A percentile compares a stretch with the other conserved stretches of the same genome.
These are phyloP conservation scores for Lacerta viridis DNA, from an alignment of 2,797 vertebrate genomes.

Conservation along the genomic window DNA sequence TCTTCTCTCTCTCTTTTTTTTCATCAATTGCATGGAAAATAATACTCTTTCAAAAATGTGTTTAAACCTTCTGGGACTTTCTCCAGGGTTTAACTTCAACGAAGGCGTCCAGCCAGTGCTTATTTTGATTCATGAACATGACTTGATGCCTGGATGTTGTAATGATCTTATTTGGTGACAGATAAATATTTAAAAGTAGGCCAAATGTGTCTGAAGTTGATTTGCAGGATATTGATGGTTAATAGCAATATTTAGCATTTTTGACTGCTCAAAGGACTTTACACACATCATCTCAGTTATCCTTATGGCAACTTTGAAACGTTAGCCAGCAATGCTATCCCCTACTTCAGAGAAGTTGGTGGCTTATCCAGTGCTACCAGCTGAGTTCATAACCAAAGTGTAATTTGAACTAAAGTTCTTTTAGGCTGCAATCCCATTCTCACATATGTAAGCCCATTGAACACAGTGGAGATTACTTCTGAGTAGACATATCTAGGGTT, in stretches of 20 bases:
- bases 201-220: constrained; percentile 42
- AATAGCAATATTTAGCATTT: neutral
- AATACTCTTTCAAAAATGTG: constrained; percentile 65
- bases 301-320: neutral
- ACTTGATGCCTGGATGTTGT: constrained; percentile 55
- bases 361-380: neutral
- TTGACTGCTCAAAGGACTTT: neutral
- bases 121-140: constrained; percentile 52
- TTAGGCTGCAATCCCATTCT: neutral
- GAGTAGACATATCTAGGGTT: neutral
- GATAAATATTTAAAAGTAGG: constrained; percentile 49
- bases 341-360: neutral
- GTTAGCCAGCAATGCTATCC: neutral
- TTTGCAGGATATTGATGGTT: neutral
- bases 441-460: neutral
- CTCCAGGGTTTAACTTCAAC: constrained; percentile 64
- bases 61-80: constrained; percentile 69
- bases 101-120: constrained; percentile 57
- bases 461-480: neutral
- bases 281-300: neutral
- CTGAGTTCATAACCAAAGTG: neutral
- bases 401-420: neutral
- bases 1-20: constrained; percentile 26
- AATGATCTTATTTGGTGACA: constrained; percentile 37
- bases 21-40: constrained; percentile 66